Evolutionary conservation across 2,888 invertebrate species (phyloP).

Genomic region (Neoascia interrupta): DNA sequence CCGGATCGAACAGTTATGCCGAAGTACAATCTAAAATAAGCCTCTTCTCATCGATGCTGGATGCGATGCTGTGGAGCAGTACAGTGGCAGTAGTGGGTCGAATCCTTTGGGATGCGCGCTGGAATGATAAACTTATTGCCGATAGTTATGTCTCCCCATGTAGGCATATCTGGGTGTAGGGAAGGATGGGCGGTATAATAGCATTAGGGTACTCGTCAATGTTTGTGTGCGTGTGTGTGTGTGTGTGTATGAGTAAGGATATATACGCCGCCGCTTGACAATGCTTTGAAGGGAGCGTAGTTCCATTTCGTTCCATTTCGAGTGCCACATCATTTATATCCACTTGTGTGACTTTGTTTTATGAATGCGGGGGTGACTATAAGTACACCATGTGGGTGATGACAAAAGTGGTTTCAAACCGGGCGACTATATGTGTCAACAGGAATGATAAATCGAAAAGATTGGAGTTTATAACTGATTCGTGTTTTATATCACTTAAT

Average conservation of each 20-base stretch:
- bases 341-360: conserved; percentile 59
- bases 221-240: conserved; percentile 1
- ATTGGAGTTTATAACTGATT: conserved; percentile 32
- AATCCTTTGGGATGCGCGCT: conserved; percentile 22
- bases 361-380: conserved; percentile 7
- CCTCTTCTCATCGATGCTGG: conserved; percentile 8
- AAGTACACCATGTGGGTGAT: conserved; percentile 37
- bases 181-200: too few species aligned
- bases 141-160: conserved; percentile 33
- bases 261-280: conserved; percentile 17
- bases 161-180: conserved; percentile 37
- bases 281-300: conserved; percentile 37
- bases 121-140: conserved; percentile 44
- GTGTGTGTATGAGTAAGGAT: background rate
- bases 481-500: conserved; percentile 37
- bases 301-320: conserved; percentile 48
- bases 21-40: conserved; percentile 29
- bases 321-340: conserved; percentile 65
- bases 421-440: conserved; percentile 11
- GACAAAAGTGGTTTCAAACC: conserved; percentile 46
- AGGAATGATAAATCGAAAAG: conserved; percentile 61
- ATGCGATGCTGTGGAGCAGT: too few species aligned
- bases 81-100: background rate
- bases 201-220: conserved; percentile 54
- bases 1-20: conserved; percentile 18